Evolutionary conservation across 2,113 vertebrate species (phyloP).

Genomic region (Bothrops jararaca): DNA sequence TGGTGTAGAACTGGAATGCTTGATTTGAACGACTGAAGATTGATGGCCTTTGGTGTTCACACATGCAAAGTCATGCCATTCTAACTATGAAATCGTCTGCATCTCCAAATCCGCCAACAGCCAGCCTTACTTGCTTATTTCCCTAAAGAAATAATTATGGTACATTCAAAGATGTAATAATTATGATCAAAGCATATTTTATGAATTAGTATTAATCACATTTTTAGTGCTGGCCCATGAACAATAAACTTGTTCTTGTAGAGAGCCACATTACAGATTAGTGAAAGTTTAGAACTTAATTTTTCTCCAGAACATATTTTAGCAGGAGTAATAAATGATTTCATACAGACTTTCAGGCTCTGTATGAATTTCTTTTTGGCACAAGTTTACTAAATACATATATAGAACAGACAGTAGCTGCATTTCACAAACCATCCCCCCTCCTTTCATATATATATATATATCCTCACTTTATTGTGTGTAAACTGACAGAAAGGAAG

Average conservation of each 20-base stretch:
- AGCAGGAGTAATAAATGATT: slow-evolving; percentile 34
- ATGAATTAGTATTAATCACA: slow-evolving; percentile 61
- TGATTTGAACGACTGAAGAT: slow-evolving; percentile 47
- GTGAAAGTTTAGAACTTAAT: slow-evolving; percentile 65
- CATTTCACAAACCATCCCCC: slow-evolving; percentile 52
- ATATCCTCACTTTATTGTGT: slow-evolving; percentile 42
- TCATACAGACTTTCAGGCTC: slow-evolving; percentile 55
- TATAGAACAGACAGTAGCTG: slow-evolving; percentile 56
- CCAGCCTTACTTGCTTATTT: not conserved
- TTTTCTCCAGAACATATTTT: slow-evolving; percentile 57
- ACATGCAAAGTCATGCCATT: slow-evolving; percentile 35
- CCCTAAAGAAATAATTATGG: not conserved
- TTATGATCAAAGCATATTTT: slow-evolving; percentile 64
- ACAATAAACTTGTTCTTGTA: slow-evolving; percentile 61
- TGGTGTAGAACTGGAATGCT: slow-evolving; percentile 41
- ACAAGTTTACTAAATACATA: slow-evolving; percentile 58
- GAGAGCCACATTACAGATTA: slow-evolving; percentile 51
- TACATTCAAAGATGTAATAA: slow-evolving; percentile 44
- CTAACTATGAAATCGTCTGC: not conserved
- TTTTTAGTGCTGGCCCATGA: slow-evolving; percentile 60
- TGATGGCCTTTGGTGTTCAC: slow-evolving; percentile 36
- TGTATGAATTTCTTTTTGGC: slow-evolving; percentile 58
- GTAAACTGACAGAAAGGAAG: slow-evolving; percentile 49
- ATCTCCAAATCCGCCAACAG: not conserved
- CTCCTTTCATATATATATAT: too few relatives aligned